Evolutionary conservation across 2,113 vertebrate species (phyloP).

Genomic region (Phocoena phocoena): DNA sequence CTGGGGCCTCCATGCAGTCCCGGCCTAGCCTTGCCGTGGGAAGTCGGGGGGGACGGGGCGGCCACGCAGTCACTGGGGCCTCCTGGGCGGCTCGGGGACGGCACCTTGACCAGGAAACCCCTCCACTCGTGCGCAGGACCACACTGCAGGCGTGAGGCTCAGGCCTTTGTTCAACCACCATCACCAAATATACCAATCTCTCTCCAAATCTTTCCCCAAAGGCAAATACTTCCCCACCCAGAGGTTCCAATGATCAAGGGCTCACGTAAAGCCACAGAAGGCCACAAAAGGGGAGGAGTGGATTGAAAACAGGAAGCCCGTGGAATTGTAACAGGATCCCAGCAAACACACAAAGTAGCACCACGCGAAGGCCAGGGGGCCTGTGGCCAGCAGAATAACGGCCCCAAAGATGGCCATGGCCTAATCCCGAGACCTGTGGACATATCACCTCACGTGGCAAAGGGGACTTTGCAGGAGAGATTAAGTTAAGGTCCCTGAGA

Average conservation of each 20-base stretch:
- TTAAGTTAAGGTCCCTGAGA: background rate
- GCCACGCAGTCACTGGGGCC: fast-evolving
- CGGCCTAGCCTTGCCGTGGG: background rate
- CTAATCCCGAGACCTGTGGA: fast-evolving
- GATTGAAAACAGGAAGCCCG: background rate
- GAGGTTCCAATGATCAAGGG: fast-evolving
- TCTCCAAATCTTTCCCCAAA: background rate
- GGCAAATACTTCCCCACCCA: background rate
- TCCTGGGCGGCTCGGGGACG: background rate
- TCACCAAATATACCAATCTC: background rate
- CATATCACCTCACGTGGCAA: fast-evolving
- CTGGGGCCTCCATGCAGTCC: background rate
- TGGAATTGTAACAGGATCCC: background rate
- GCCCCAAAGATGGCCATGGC: background rate
- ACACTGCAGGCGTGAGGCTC: fast-evolving
- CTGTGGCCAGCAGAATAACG: fast-evolving
- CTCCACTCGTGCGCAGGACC: background rate
- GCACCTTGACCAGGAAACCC: background rate
- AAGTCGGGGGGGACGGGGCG: fast-evolving
- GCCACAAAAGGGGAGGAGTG: background rate
- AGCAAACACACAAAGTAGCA: fast-evolving
- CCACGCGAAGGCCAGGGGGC: background rate
- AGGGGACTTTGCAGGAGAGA: background rate
- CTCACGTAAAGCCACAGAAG: background rate
- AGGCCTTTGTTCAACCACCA: no score